Base-by-base conservation (phyloP, 2,888 invertebrate species). In the Heterodera filipjevi region DNA sequence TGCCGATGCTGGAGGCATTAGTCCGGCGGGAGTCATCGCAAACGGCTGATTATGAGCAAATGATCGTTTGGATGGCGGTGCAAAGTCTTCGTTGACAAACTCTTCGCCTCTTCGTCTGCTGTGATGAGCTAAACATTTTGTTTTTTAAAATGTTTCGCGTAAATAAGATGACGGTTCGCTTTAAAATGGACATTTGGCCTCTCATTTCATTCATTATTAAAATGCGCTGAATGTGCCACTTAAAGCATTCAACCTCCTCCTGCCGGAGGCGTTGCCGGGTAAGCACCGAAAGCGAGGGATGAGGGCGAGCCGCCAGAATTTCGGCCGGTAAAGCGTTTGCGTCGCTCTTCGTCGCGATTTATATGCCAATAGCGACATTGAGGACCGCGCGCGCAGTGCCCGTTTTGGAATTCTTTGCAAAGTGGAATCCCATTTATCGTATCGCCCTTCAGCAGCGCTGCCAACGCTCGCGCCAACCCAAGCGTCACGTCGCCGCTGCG, bases 401-500 rank as follows among this genome's bases (percentile, higher is more conserved):
- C 87, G n/a, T 82, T 83, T 83, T 86, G 84, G 80, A 85, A 89
- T 82, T 89, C 88, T 82, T 89, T 89, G 86, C 89, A 89, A 68
- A 89, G 82, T 70, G 89, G 89, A 59, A 88, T 86, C 49, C 88
- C 87, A 82, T 86, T 87, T 76, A 89, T 87, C 19, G 81, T 83
- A 81, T 89, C 88, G 82, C 84, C 86, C 78, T 81, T 87, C 46
- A 87, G 85, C 77, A 89, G 88, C 78, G 89, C 89, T 66, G 75
- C 79, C 59, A 79, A 44, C 32, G 79, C 78, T 49, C 78, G 77
- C 68, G 79, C 79, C 72, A 80, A 84, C 66, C 71, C 81, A 19
- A 89, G 87, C 10, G 94, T 93, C 87, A 94, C 91, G 87, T 93
- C 93, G 0, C 94, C 94, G 19, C 93, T 93, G 74, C 92, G 91